Percentiles rank a stretch among this genome's conserved stretches.
phyloP scores from a whole-genome alignment of 2,888 invertebrate genomes.

The Melinaea menophilus region DNA sequence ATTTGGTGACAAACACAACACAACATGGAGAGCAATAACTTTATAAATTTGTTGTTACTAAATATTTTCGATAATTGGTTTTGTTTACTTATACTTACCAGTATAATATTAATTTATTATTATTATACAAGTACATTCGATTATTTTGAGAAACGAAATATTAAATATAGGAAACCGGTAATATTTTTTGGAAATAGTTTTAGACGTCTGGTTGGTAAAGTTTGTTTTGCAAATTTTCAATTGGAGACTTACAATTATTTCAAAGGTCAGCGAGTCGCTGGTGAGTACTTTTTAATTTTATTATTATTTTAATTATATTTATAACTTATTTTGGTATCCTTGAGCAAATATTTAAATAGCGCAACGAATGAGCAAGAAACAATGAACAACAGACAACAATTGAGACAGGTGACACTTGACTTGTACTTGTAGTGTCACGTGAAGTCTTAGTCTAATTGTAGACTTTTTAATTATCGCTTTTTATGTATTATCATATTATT shows the following conservation, averaged over 20 bases:
- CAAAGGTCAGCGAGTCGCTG: constrained; percentile 67
- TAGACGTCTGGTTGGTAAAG: constrained; percentile 56
- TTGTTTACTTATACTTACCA: constrained; percentile 50
- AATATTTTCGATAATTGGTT: constrained; percentile 56
- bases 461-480: too few species aligned
- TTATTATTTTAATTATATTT: constrained; percentile 11
- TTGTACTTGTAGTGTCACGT: too few species aligned
- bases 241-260: constrained; percentile 64
- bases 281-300: constrained; percentile 45
- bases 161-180: too few species aligned
- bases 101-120: constrained; percentile 55
- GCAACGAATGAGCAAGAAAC: too few species aligned
- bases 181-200: constrained; percentile 49
- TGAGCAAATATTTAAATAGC: too few species aligned
- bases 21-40: not conserved
- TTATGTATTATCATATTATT: too few species aligned
- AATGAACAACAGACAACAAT: too few species aligned
- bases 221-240: constrained; percentile 70
- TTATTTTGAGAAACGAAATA: too few species aligned
- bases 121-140: constrained; percentile 45
- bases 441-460: too few species aligned
- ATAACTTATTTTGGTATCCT: too few species aligned
- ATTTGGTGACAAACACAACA: too few species aligned
- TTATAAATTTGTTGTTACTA: not conserved
- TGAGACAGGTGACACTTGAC: too few species aligned